Evolutionary conservation across 2,113 vertebrate species (phyloP).

Genomic region (Chlorodrepanis virens): DNA sequence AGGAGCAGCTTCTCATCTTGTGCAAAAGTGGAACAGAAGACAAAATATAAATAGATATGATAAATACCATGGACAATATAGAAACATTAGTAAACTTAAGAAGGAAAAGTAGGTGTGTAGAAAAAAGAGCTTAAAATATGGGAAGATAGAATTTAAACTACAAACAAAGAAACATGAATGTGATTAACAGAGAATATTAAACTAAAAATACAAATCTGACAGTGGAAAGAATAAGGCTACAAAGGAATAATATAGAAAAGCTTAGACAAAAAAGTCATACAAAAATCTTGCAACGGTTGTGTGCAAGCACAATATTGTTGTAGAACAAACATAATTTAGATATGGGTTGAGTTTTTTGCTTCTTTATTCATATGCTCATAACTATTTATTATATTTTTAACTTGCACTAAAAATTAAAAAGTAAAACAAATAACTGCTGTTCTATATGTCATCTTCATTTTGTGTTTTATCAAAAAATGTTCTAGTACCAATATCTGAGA

Average conservation of each 20-base stretch:
- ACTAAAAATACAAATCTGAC: not conserved
- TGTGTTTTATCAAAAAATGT: not conserved
- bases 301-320: not conserved
- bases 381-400: not conserved
- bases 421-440: not conserved
- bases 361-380: not conserved
- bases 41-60: not conserved
- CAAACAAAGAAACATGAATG: not conserved
- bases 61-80: not conserved
- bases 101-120: not conserved
- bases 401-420: not conserved
- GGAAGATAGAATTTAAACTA: not conserved
- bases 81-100: not conserved
- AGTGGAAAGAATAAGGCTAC: not conserved
- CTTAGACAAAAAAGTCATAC: not conserved
- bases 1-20: not conserved
- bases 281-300: not conserved
- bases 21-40: not conserved
- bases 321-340: not conserved
- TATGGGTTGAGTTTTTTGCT: not conserved
- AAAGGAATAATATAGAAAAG: not conserved
- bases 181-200: not conserved
- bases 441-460: not conserved
- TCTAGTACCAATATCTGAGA: not conserved
- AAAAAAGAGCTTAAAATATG: not conserved